These are phyloP conservation scores for Samia ricini DNA, from an alignment of 1,140 invertebrate species.

Conservation along the genomic window DNA sequence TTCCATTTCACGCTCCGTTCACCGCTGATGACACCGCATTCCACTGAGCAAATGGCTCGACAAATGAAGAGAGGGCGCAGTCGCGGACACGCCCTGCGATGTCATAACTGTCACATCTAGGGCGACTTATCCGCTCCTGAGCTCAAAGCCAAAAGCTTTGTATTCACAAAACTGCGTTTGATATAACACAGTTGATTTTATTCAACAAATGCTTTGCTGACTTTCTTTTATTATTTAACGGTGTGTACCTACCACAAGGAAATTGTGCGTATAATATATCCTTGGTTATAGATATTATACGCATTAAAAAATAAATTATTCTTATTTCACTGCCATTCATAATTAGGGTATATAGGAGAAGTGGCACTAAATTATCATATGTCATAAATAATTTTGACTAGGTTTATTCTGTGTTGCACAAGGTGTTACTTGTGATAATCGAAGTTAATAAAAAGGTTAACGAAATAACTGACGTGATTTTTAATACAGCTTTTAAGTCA, in stretches of 20 bases:
- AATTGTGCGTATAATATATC: neutral
- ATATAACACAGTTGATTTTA: constrained; percentile 41
- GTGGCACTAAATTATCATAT: no score
- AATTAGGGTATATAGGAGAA: no score
- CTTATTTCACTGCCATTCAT: no score
- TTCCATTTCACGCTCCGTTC: constrained; percentile 75
- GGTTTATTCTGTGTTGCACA: no score
- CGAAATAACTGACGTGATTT: no score
- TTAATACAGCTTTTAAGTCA: no score
- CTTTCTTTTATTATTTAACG: neutral
- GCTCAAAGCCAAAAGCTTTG: constrained; percentile 26
- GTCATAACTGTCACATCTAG: constrained; percentile 69
- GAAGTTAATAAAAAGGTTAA: no score
- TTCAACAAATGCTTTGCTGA: constrained; percentile 12
- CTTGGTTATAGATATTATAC: no score
- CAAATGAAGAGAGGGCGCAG: constrained; percentile 69
- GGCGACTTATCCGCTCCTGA: constrained; percentile 28
- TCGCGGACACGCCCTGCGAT: constrained; percentile 59
- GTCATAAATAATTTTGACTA: no score
- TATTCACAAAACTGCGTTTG: constrained; percentile 54
- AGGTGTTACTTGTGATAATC: no score
- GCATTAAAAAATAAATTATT: no score
- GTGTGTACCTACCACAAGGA: no score
- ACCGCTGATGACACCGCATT: constrained; percentile 73
- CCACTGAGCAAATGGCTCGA: constrained; percentile 68